phyloP scores from a whole-genome alignment of 2,797 vertebrate species.

The Lepus oiostolus region DNA sequence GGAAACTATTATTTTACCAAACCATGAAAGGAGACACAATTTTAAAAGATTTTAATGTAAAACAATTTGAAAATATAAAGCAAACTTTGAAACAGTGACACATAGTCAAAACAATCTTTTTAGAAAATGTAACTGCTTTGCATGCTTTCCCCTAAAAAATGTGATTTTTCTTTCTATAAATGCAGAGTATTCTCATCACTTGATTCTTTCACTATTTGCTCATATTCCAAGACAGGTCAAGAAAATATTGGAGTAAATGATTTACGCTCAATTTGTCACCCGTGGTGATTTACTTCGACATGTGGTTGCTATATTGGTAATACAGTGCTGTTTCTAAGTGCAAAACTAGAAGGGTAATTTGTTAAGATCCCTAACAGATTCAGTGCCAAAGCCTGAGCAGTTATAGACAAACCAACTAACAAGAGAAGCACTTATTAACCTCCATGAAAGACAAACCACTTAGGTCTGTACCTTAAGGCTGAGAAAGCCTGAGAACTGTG shows the following conservation, averaged over 20 bases:
- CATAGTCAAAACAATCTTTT: neutral
- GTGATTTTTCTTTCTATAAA: slow-evolving; percentile 15
- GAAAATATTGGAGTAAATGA: slow-evolving; percentile 3
- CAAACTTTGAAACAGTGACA: slow-evolving; percentile 35
- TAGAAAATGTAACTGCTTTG: neutral
- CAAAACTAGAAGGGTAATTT: slow-evolving; percentile 47
- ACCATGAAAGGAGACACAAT: neutral
- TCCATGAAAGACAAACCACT: slow-evolving; percentile 64
- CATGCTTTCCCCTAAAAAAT: neutral
- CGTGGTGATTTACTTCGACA: slow-evolving; percentile 39
- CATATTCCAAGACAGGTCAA: slow-evolving; percentile 29
- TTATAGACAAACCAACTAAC: slow-evolving; percentile 43
- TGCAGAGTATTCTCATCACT: neutral
- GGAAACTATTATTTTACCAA: slow-evolving; percentile 47
- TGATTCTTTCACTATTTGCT: slow-evolving; percentile 23
- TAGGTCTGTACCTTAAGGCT: slow-evolving; percentile 57
- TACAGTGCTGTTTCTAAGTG: slow-evolving; percentile 41
- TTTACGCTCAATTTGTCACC: slow-evolving; percentile 41
- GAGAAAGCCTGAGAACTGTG: slow-evolving; percentile 62
- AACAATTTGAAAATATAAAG: slow-evolving; percentile 61
- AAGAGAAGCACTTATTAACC: slow-evolving; percentile 19
- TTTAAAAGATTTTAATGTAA: slow-evolving; percentile 17
- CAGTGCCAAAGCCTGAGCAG: slow-evolving; percentile 24
- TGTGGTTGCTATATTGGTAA: slow-evolving; percentile 42
- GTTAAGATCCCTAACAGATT: slow-evolving; percentile 50